Evolutionary conservation across 2,113 vertebrate genomes (phyloP), one percentile per base, ranked within the genome.

Genomic region (Dolichotis patagonum): DNA sequence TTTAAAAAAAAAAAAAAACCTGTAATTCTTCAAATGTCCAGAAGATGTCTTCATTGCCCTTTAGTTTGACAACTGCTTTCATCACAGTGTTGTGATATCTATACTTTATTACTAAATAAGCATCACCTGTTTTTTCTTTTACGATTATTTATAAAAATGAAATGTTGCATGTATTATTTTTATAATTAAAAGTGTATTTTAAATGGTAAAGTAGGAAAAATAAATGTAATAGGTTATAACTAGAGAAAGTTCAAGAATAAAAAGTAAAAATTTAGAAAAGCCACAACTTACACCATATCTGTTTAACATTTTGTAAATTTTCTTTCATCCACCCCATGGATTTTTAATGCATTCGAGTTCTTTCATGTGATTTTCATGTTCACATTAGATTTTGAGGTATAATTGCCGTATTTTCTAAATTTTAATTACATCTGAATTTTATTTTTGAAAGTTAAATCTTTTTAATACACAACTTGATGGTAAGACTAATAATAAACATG

Each of bases 1-100:
- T 96, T 91, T 88, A 71, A 81, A 95, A 73, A 5, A 78, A 4
- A 81, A 35, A 95, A 73, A 5, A 78, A 4, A 81, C 30, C 7
- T 96, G 98, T 92, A 96, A 24, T 98, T 98, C 96, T 95, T 90
- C 90, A 65, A 49, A 82, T 96, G 97, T 92, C 98, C 98, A 98
- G 98, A 69, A 98, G 98, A 80, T 98, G 98, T 98, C 98, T 97
- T 96, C 97, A 87, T 98, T 97, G 98, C 4, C 60, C 98, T 83
- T 87, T 88, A 46, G 54, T 96, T 98, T 91, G 22, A 65, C 26
- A 91, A 30, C 16, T 85, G 65, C 58, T 82, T 90, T 80, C 26
- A 7, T 22, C 24, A 32, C 52, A 63, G 10, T 63, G 58, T 49
- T 46, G 3, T n/a, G 20, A 26, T 32, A 86, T 73, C n/a, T n/a